Evolutionary conservation across 1,140 invertebrate species (phyloP).

Genomic region (Drosophila sproati): DNA sequence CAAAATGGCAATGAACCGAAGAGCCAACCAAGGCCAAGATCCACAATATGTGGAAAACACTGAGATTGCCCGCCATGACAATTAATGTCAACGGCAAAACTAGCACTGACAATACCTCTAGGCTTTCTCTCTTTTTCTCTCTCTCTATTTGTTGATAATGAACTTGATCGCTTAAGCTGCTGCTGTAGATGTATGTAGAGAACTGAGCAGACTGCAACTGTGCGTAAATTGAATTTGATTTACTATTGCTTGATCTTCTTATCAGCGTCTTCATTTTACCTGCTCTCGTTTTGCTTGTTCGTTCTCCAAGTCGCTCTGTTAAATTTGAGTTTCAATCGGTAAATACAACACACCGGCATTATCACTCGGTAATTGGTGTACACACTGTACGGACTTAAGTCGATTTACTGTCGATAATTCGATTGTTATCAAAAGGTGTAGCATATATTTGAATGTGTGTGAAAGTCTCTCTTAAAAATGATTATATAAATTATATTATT

Average conservation of each 20-base stretch:
- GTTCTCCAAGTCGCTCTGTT: background rate
- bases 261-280: background rate
- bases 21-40: slow-evolving; percentile 4
- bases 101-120: slow-evolving; percentile 18
- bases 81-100: slow-evolving; percentile 20
- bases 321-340: slow-evolving; percentile 44
- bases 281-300: background rate
- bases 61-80: slow-evolving; percentile 10
- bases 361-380: slow-evolving; percentile 1
- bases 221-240: background rate
- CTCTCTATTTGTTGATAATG: slow-evolving; percentile 23
- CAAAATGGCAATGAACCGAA: slow-evolving; percentile 22
- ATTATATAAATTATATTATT: too few species aligned
- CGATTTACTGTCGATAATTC: background rate
- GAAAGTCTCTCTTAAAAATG: too few species aligned
- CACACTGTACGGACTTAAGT: slow-evolving; percentile 16
- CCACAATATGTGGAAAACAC: background rate
- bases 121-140: background rate
- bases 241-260: background rate
- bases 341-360: slow-evolving; percentile 15
- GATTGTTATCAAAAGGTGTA: slow-evolving; percentile 1
- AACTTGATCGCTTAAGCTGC: slow-evolving; percentile 9
- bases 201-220: background rate
- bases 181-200: background rate
- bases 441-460: background rate